Percentiles rank a stretch among this genome's conserved stretches.
Conservation (phyloP, 2,113 vertebrate genomes). For the Thalassarche chlororhynchos region DNA sequence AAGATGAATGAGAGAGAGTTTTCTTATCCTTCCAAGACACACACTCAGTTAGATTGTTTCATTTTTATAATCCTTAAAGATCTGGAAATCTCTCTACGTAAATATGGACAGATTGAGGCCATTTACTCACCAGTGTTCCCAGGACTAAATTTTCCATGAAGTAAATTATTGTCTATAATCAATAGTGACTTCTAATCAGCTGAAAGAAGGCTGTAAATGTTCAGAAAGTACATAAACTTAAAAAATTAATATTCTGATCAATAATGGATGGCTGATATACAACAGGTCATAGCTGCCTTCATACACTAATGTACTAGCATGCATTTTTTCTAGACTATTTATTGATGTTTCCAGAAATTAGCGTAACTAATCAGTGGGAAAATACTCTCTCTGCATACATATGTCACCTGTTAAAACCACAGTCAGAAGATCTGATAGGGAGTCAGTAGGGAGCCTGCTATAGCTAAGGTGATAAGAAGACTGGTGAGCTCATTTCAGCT, state of each 20-base stretch:
- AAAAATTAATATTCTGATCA: background rate
- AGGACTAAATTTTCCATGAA: background rate
- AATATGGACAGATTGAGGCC: background rate
- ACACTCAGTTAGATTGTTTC: background rate
- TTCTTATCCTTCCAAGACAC: background rate
- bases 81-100: background rate
- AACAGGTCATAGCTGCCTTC: background rate
- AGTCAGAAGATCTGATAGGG: background rate
- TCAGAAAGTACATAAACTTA: background rate
- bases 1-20: background rate
- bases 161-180: background rate
- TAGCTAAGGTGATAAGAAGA: background rate
- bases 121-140: background rate
- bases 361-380: background rate
- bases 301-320: background rate
- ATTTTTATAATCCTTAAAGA: background rate
- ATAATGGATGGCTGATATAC: background rate
- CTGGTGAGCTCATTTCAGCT: background rate
- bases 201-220: background rate
- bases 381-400: background rate
- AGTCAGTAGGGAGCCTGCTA: background rate
- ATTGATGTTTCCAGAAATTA: background rate
- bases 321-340: background rate
- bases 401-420: background rate
- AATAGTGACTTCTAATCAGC: background rate